Evolutionary conservation across 1,140 invertebrate genomes (phyloP).

Genomic region (Bombus huntii): DNA sequence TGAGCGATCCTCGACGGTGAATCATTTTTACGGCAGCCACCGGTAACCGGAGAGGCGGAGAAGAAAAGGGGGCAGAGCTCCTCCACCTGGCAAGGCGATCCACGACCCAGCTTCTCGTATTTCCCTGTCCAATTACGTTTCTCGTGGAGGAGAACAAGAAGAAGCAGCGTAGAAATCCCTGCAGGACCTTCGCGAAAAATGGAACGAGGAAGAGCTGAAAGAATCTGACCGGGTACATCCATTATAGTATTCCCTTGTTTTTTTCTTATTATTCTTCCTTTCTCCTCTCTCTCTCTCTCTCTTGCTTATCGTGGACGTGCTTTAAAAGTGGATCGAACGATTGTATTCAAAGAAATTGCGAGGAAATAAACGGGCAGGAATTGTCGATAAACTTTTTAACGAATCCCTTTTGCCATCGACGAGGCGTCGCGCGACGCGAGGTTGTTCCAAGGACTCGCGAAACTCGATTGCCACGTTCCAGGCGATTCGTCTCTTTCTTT

Average conservation of each 20-base stretch:
- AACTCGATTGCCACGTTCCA: conserved; percentile 48
- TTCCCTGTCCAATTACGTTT: conserved; percentile 69
- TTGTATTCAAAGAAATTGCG: conserved; percentile 58
- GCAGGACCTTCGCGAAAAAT: conserved; percentile 18
- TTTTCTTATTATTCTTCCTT: no score
- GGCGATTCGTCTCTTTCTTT: background rate
- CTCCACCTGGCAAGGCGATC: conserved; percentile 44
- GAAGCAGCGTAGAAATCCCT: conserved; percentile 51
- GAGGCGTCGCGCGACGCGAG: conserved; percentile 37
- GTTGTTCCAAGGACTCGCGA: conserved; percentile 30
- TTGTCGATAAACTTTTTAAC: conserved; percentile 69
- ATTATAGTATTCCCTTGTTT: conserved; percentile 43
- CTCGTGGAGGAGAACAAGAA: conserved; percentile 24
- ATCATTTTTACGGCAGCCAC: conserved; percentile 65
- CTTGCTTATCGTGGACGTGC: background rate
- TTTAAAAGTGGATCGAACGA: conserved; percentile 55
- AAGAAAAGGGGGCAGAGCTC: conserved; percentile 20
- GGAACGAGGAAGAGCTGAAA: conserved; percentile 42
- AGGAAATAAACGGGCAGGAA: conserved; percentile 59
- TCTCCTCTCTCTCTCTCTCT: background rate
- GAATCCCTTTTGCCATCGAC: conserved; percentile 54
- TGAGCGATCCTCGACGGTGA: conserved; percentile 51
- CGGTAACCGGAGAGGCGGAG: conserved; percentile 43
- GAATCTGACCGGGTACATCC: conserved; percentile 46
- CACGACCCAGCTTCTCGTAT: conserved; percentile 64